A percentile compares a stretch with the other conserved stretches of the same genome.
Evolutionary conservation across 1,140 invertebrate species (phyloP).

Genomic region (Brachystomella parvula): DNA sequence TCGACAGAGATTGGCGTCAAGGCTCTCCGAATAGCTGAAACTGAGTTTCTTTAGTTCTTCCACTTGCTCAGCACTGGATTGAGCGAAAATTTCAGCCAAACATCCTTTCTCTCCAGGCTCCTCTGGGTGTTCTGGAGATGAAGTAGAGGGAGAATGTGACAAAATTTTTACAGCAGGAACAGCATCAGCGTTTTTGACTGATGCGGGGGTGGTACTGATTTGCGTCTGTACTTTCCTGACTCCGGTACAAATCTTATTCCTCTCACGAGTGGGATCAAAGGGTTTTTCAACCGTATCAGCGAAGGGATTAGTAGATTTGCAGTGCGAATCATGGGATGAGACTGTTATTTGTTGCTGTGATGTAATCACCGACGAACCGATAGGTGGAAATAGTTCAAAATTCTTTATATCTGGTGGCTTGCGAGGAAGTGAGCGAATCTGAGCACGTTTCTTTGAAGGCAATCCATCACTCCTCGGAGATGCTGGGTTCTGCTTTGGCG

Average conservation of each 20-base stretch:
- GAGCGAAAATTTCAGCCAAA: conserved; percentile 16
- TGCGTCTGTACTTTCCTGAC: neutral
- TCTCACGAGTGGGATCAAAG: neutral
- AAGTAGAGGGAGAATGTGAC: neutral
- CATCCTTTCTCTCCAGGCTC: neutral
- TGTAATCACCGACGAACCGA: neutral
- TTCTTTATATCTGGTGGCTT: conserved; percentile 28
- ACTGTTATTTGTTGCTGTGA: neutral
- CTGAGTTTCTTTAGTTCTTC: conserved; percentile 14
- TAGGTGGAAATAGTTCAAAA: conserved; percentile 19
- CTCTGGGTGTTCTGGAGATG: too few relatives aligned
- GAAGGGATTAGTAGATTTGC: neutral
- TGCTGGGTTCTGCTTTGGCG: neutral
- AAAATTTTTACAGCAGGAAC: conserved; percentile 2
- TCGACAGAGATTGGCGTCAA: conserved; percentile 26
- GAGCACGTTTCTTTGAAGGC: conserved; percentile 8
- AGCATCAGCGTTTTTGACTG: neutral
- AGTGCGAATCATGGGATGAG: neutral
- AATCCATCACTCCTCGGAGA: neutral
- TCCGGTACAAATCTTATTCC: conserved; percentile 5
- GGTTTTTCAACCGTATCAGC: neutral
- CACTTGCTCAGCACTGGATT: conserved; percentile 12
- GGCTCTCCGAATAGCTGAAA: conserved; percentile 13
- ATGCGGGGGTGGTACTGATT: neutral
- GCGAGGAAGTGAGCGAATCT: conserved; percentile 11